These are phyloP conservation scores for Tiliacea aurago DNA, from an alignment of 2,888 invertebrate species.

Conservation along the genomic window DNA sequence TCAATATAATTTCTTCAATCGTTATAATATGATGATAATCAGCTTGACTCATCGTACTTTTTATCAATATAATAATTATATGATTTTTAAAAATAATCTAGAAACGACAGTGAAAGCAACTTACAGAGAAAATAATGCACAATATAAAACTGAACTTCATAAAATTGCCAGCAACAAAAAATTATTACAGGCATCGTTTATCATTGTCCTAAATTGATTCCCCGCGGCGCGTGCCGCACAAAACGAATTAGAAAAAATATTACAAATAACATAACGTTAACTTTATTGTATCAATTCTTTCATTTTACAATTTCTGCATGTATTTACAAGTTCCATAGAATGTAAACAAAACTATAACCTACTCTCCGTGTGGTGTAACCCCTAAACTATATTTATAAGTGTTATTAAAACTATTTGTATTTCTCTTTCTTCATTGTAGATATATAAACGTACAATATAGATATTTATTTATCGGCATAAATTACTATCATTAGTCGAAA, in stretches of 20 bases:
- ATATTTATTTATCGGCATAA: slow-evolving; percentile 88
- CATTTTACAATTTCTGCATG: slow-evolving; percentile 86
- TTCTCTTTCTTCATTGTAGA: slow-evolving; percentile 83
- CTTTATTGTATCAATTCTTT: slow-evolving; percentile 89
- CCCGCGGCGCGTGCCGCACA: slow-evolving; percentile 65
- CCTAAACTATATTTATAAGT: slow-evolving; percentile 90
- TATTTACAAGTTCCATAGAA: slow-evolving; percentile 88
- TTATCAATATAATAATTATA: slow-evolving; percentile 90
- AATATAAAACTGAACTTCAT: slow-evolving; percentile 85
- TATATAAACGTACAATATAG: slow-evolving; percentile 87
- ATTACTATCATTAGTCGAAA: slow-evolving; percentile 89
- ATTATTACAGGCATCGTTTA: slow-evolving; percentile 75
- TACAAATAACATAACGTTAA: slow-evolving; percentile 87
- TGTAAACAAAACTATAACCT: slow-evolving; percentile 89
- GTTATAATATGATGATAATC: slow-evolving; percentile 86
- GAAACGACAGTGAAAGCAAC: slow-evolving; percentile 90
- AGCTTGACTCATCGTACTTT: slow-evolving; percentile 89
- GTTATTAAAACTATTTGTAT: slow-evolving; percentile 88
- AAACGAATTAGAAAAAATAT: slow-evolving; percentile 84
- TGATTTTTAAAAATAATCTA: slow-evolving; percentile 90
- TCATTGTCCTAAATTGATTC: slow-evolving; percentile 73
- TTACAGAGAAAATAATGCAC: slow-evolving; percentile 89
- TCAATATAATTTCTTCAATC: slow-evolving; percentile 90
- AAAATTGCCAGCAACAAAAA: slow-evolving; percentile 83
- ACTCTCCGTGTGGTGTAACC: slow-evolving; percentile 86